Conservation (phyloP, 2,797 vertebrate species). For the Carduelis carduelis region DNA sequence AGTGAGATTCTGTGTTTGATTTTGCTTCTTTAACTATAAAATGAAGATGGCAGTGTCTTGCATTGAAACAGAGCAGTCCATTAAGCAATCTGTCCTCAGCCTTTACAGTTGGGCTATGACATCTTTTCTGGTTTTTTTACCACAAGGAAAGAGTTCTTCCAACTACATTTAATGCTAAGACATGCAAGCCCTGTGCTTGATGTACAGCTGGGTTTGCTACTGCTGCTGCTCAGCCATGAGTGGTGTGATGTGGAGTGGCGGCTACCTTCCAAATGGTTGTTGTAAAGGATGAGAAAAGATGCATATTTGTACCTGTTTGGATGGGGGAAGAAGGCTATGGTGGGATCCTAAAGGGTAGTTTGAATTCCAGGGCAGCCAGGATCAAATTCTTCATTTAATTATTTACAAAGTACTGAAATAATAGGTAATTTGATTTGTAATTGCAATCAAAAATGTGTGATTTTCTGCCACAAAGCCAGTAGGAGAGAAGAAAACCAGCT, state of each 20-base stretch:
- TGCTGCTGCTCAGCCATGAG: neutral
- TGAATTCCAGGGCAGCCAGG: neutral
- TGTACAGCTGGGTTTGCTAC: neutral
- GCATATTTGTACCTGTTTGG: neutral
- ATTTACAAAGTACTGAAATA: neutral
- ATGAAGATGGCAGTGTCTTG: neutral
- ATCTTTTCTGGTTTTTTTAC: neutral
- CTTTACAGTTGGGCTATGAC: neutral
- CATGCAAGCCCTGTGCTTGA: neutral
- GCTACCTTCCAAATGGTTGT: neutral
- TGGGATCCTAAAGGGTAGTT: neutral
- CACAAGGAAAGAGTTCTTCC: neutral
- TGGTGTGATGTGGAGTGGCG: neutral
- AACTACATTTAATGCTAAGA: neutral
- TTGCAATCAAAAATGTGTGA: neutral
- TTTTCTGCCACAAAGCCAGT: neutral
- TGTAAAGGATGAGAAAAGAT: neutral
- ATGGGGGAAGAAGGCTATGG: neutral
- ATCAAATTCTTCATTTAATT: neutral
- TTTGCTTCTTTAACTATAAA: neutral
- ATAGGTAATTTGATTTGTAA: neutral
- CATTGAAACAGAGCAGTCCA: neutral
- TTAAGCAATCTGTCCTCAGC: neutral
- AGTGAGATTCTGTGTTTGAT: neutral
- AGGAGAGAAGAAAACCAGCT: neutral